Conservation (phyloP, 2,797 vertebrate genomes). For the Morus bassanus region DNA sequence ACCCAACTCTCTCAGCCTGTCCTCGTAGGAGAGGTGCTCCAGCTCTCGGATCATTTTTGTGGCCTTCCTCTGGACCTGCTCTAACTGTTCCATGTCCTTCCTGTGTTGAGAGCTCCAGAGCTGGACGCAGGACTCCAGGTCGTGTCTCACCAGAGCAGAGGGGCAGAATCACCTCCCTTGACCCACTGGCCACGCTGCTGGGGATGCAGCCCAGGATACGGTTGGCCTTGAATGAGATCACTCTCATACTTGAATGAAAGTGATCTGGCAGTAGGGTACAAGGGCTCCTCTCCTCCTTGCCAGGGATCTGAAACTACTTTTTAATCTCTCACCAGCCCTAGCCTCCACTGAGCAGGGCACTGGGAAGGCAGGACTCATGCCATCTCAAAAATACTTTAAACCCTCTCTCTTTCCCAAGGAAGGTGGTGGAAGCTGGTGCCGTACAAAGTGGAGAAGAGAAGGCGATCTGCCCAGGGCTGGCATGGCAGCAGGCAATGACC, state of each 20-base stretch:
- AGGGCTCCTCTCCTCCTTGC: background rate
- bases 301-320: background rate
- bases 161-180: too few relatives aligned
- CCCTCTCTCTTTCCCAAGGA: background rate
- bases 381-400: background rate
- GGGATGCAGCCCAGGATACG: too few relatives aligned
- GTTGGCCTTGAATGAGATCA: too few relatives aligned
- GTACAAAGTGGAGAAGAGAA: background rate
- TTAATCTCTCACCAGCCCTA: background rate
- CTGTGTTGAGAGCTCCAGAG: too few relatives aligned
- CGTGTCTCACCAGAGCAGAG: too few relatives aligned
- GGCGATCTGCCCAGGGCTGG: background rate
- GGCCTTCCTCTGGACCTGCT: too few relatives aligned
- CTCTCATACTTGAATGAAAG: background rate
- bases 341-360: accelerated
- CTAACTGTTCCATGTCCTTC: too few relatives aligned
- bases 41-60: too few relatives aligned
- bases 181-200: too few relatives aligned
- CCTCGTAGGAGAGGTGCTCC: too few relatives aligned
- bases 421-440: background rate
- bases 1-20: too few relatives aligned
- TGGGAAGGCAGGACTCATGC: background rate
- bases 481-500: background rate
- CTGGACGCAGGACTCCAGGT: too few relatives aligned
- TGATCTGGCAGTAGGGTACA: background rate